phyloP scores from a whole-genome alignment of 2,888 invertebrate genomes.

The Spilarctia lutea region DNA sequence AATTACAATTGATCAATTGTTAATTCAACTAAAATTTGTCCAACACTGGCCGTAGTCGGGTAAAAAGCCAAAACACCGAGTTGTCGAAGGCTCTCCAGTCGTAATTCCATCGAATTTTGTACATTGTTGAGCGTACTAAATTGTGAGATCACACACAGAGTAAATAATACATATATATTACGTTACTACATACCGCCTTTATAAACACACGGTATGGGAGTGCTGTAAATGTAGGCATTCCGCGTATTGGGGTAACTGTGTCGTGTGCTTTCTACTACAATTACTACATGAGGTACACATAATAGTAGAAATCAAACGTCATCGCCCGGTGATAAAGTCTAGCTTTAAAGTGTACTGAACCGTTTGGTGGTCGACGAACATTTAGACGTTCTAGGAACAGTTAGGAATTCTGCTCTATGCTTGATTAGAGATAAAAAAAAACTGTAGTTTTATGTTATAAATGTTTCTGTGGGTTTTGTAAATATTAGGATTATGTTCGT shows the following conservation, averaged over 20 bases:
- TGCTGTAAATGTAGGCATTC: neutral
- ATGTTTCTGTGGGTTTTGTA: neutral
- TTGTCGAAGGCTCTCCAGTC: no score
- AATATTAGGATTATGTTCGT: neutral
- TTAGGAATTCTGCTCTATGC: neutral
- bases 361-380: neutral
- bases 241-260: constrained; percentile 3
- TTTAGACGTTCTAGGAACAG: neutral
- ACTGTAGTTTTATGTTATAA: neutral
- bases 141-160: neutral
- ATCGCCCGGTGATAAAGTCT: neutral
- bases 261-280: neutral
- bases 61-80: no score
- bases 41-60: no score
- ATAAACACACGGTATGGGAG: neutral
- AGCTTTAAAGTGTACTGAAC: neutral
- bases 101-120: neutral
- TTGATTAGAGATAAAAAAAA: neutral
- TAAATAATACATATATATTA: no score
- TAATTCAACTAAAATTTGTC: no score
- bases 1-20: no score
- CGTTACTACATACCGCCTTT: neutral
- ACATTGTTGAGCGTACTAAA: neutral
- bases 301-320: neutral
- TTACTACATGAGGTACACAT: constrained; percentile 3